phyloP scores from a whole-genome alignment of 2,113 vertebrate species.

The Passer montanus region DNA sequence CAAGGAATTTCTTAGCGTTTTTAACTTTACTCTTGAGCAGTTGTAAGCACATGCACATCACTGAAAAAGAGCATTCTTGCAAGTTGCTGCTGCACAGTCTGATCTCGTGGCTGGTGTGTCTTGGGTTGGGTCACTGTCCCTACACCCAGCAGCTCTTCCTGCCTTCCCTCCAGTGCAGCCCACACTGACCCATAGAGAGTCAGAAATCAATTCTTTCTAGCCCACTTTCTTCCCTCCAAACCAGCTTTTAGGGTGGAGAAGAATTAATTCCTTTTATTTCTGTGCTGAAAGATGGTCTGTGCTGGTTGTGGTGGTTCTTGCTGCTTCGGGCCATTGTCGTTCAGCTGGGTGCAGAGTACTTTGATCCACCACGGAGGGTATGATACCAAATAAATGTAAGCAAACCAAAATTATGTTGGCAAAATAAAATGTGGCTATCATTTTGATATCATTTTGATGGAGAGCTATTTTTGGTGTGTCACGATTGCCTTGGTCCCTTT shows the following conservation, averaged over 20 bases:
- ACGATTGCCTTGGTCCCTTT: neutral
- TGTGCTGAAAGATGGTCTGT: neutral
- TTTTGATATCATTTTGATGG: neutral
- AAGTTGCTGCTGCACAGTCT: neutral
- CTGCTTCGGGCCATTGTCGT: rapidly evolving
- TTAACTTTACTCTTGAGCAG: neutral
- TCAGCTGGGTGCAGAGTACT: neutral
- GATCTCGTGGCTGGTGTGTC: neutral
- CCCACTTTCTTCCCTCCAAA: neutral
- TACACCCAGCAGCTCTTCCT: neutral
- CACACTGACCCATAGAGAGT: neutral
- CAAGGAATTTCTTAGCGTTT: neutral
- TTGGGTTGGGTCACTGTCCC: neutral
- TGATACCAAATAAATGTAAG: neutral
- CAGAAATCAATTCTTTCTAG: neutral
- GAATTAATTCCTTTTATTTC: neutral
- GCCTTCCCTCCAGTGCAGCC: neutral
- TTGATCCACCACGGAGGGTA: neutral
- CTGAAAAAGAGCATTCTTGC: neutral
- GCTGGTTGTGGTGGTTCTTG: neutral
- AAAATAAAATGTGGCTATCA: neutral
- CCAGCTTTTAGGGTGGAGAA: neutral
- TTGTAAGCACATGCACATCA: neutral
- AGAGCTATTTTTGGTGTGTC: neutral
- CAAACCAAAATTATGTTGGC: neutral